Conservation (phyloP, 2,113 vertebrate species). For the Chinchilla lanigera region DNA sequence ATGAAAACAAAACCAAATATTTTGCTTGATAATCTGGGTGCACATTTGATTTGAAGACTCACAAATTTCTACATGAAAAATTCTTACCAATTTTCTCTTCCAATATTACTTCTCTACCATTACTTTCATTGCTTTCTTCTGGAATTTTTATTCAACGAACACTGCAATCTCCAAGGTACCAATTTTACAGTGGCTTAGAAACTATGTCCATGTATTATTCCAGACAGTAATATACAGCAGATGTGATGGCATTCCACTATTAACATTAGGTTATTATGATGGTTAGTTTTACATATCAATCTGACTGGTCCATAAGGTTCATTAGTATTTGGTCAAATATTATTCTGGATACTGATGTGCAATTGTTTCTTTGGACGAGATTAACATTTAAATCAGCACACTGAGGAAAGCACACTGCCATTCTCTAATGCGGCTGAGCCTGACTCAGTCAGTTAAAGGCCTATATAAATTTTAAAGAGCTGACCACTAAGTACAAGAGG, state of each 20-base stretch:
- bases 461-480: background rate
- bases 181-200: background rate
- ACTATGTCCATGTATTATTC: background rate
- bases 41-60: slow-evolving; percentile 3
- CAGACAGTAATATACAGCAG: background rate
- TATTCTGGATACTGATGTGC: background rate
- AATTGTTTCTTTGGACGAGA: background rate
- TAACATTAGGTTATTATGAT: background rate
- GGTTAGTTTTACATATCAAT: background rate
- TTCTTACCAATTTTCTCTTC: background rate
- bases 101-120: slow-evolving; percentile 6
- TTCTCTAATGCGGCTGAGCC: background rate
- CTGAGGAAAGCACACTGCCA: background rate
- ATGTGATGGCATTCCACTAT: background rate
- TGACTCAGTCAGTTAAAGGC: background rate
- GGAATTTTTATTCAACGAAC: slow-evolving; percentile 9
- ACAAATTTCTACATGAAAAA: background rate
- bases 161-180: background rate
- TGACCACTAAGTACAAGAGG: background rate
- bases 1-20: background rate
- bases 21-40: background rate
- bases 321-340: background rate
- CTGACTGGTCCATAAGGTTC: background rate
- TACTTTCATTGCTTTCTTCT: background rate
- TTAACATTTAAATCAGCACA: slow-evolving; percentile 10